Conservation (phyloP, 2,888 invertebrate species). For the Mythimna vitellina region DNA sequence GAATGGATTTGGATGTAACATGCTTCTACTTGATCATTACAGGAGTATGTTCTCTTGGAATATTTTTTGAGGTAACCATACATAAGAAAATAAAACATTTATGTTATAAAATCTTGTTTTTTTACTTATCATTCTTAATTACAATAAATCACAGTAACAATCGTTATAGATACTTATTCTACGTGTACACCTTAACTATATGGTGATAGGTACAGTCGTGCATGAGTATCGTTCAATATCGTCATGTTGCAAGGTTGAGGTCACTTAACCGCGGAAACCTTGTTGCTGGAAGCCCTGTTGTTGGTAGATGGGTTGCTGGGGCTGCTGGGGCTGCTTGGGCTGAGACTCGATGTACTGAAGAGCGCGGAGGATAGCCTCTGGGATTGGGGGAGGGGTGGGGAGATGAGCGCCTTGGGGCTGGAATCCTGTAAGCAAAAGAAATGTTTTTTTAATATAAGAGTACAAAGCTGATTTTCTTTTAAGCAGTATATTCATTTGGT, state of each 20-base stretch:
- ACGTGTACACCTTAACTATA: conserved; percentile 66
- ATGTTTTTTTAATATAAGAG: neutral
- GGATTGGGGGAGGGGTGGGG: conserved; percentile 92
- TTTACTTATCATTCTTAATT: conserved; percentile 68
- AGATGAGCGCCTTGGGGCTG: conserved; percentile 91
- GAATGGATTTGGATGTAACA: no score
- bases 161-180: conserved; percentile 73
- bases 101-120: conserved; percentile 21
- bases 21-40: no score
- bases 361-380: conserved; percentile 90
- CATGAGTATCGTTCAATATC: conserved; percentile 62
- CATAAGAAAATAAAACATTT: conserved; percentile 24
- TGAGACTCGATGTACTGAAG: conserved; percentile 81
- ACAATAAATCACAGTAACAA: conserved; percentile 87
- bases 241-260: conserved; percentile 25
- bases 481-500: neutral
- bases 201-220: conserved; percentile 64
- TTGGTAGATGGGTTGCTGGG: conserved; percentile 61
- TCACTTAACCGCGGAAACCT: conserved; percentile 79
- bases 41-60: no score
- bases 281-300: conserved; percentile 62
- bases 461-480: neutral
- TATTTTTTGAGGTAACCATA: no score
- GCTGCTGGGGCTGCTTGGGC: conserved; percentile 79
- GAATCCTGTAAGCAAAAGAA: conserved; percentile 86